Base-by-base conservation (phyloP, 2,113 vertebrate genomes). In the Synchiropus splendidus region DNA sequence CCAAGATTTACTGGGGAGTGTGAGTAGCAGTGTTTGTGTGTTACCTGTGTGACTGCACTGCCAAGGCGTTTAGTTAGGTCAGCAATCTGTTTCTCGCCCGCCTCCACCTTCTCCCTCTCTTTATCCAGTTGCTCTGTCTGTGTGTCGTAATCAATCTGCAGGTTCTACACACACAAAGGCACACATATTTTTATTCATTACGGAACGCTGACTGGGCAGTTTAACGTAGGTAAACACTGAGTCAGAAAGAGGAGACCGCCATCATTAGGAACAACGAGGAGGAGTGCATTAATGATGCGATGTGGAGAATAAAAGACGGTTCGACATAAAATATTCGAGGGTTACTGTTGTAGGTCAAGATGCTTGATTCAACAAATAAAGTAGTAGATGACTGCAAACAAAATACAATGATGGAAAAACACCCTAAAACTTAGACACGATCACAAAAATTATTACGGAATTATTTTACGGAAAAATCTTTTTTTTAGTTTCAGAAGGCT, bases 81-180 rank as follows among this genome's bases (percentile, higher is more conserved):
- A 46, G 87, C 86, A 31, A 89, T 58, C 45, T 88, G 89, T 80
- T 50, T 85, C 67, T 93, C 92, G n/a, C 81, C 86, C 45, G 69
- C 80, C 74, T 66, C 83, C 56, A 77, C 75, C 72, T 85, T 89
- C 66, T 80, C 78, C 54, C 80, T 86, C 78, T 94, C 90, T 56
- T 83, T 67, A 84, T 99, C 92, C 85, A 99, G 77, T 51, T 86
- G 71, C 68, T 94, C 94, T n/a, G 83, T 88, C 70, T 91, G 92
- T 42, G 80, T 87, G 74, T 99, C 95, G 4, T 94, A 97, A 73
- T 94, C 92, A 57, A 89, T 65, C 78, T 92, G 75, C 62, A 99
- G 85, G 80, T 90, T 95, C 95, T 99, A 67, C 54, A 78, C 61
- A 10, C 16, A 35, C 45, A 39, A 49, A 44, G 36, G 36, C 21